A percentile compares a stretch with the other conserved stretches of the same genome.
These are phyloP conservation scores for Monochamus saltuarius DNA, from an alignment of 1,140 invertebrate genomes.

Conservation along the genomic window DNA sequence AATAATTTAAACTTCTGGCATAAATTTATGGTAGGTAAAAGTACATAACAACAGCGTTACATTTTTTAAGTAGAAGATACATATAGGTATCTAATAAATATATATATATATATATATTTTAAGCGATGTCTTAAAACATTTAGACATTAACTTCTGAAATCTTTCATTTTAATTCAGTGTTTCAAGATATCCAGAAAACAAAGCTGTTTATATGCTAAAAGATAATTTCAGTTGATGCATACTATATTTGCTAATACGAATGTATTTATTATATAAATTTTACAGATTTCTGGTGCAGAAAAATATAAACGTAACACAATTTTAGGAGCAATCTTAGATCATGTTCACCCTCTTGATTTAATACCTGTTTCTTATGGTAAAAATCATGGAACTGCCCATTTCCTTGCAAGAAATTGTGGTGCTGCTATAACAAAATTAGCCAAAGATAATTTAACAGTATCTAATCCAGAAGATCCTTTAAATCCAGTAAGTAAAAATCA, in stretches of 20 bases:
- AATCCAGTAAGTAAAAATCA: conserved; percentile 17
- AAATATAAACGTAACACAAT: conserved; percentile 52
- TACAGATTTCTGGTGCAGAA: conserved; percentile 46
- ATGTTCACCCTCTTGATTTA: conserved; percentile 55
- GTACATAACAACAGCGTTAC: background rate
- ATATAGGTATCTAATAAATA: background rate
- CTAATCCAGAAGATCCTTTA: conserved; percentile 36
- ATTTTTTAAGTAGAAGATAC: background rate
- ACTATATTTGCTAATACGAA: no score
- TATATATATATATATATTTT: background rate
- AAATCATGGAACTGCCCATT: conserved; percentile 47
- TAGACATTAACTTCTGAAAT: background rate
- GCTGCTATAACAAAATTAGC: conserved; percentile 55
- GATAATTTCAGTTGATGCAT: no score
- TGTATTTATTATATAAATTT: conserved; percentile 15
- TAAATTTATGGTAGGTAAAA: conserved; percentile 41
- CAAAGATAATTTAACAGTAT: conserved; percentile 53
- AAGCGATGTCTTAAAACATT: conserved; percentile 4
- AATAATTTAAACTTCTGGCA: conserved; percentile 38
- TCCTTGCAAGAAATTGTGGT: conserved; percentile 56
- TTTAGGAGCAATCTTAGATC: conserved; percentile 53
- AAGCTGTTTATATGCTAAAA: background rate
- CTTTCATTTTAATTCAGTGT: conserved; percentile 8
- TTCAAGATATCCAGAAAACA: background rate
- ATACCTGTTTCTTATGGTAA: conserved; percentile 56